Evolutionary conservation across 2,888 invertebrate genomes (phyloP).

Genomic region (Graphium colonna): DNA sequence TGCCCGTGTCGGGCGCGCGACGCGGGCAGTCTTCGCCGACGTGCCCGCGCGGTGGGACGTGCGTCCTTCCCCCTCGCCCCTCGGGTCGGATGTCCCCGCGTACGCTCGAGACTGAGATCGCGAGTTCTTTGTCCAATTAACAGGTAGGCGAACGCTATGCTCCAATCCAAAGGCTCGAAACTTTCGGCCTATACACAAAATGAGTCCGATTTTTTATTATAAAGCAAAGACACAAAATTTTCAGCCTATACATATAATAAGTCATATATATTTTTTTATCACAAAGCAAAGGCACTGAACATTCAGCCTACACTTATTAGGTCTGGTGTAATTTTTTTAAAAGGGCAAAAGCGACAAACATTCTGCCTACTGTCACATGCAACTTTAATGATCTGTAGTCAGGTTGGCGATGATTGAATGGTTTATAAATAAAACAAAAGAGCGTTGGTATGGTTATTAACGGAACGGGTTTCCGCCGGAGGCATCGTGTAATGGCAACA

Average conservation of each 20-base stretch:
- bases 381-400: too few relatives aligned
- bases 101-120: slow-evolving; percentile 48
- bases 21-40: slow-evolving; percentile 63
- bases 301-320: too few relatives aligned
- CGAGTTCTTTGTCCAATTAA: slow-evolving; percentile 73
- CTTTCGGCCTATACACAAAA: background rate
- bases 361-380: too few relatives aligned
- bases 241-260: too few relatives aligned
- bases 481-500: slow-evolving; percentile 71
- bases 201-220: too few relatives aligned
- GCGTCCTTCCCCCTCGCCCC: slow-evolving; percentile 39
- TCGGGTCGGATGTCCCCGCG: slow-evolving; percentile 23
- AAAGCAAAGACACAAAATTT: too few relatives aligned
- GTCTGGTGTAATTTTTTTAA: too few relatives aligned
- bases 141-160: slow-evolving; percentile 68
- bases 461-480: slow-evolving; percentile 69
- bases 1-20: slow-evolving; percentile 32
- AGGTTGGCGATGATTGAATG: slow-evolving; percentile 1
- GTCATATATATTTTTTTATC: too few relatives aligned
- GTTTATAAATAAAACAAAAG: slow-evolving; percentile 52
- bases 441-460: slow-evolving; percentile 51
- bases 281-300: too few relatives aligned
- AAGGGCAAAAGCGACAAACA: too few relatives aligned
- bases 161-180: slow-evolving; percentile 11
- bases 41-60: slow-evolving; percentile 61